phyloP scores from a whole-genome alignment of 2,888 invertebrate genomes.

The Marasmarcha lunaedactyla region DNA sequence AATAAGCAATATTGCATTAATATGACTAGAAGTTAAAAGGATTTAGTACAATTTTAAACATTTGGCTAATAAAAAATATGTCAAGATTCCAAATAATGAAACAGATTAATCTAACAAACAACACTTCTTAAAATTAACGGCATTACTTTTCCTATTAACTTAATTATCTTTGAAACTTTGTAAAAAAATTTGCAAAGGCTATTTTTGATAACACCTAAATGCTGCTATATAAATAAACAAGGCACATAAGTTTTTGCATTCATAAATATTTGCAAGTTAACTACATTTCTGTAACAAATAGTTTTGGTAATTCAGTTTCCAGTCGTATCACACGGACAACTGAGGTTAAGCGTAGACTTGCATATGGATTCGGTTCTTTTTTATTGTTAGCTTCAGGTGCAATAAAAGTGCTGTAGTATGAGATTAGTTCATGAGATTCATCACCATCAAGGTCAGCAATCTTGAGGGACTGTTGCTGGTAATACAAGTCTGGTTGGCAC shows the following conservation, averaged over 20 bases:
- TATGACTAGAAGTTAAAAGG: no score
- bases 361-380: constrained; percentile 43
- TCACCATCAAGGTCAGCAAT: constrained; percentile 83
- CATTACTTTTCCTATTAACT: no score
- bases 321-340: constrained; percentile 77
- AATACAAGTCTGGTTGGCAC: constrained; percentile 82
- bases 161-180: no score
- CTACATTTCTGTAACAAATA: constrained; percentile 66
- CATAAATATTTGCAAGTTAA: not conserved
- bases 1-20: no score
- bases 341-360: constrained; percentile 74
- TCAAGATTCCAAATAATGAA: no score
- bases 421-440: constrained; percentile 81
- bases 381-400: constrained; percentile 43
- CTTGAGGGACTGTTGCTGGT: constrained; percentile 78
- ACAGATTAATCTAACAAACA: no score
- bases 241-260: not conserved
- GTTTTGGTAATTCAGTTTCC: constrained; percentile 79
- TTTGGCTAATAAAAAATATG: no score
- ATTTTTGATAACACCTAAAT: no score
- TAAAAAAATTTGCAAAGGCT: no score
- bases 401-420: constrained; percentile 77
- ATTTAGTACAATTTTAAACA: no score
- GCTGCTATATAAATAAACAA: not conserved
- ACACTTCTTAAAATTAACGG: no score